phyloP scores from a whole-genome alignment of 53 echinoderm and acorn worm genomes.

The Pentamera pediparva region DNA sequence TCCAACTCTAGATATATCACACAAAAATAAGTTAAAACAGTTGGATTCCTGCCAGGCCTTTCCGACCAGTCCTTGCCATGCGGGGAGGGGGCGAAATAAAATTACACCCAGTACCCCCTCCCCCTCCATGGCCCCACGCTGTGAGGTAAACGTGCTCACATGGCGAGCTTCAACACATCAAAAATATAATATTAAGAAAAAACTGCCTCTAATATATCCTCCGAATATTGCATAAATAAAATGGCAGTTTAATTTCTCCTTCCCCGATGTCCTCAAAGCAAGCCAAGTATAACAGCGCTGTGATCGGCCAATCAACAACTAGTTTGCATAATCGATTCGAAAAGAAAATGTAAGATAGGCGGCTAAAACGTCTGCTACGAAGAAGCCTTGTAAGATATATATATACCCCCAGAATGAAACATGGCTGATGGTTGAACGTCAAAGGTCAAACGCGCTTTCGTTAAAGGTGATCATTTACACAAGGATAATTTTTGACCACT shows the following conservation, averaged over 20 bases:
- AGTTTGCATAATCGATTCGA: conserved; percentile 27
- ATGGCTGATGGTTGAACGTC: too few species aligned
- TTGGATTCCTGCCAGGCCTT: conserved; percentile 1
- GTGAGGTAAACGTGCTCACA: background rate
- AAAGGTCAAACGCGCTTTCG: too few species aligned
- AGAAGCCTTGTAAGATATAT: background rate
- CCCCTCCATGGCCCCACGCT: background rate
- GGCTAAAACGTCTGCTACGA: conserved; percentile 3
- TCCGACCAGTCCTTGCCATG: too few species aligned
- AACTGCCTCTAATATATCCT: conserved; percentile 26
- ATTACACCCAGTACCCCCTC: conserved; percentile 11
- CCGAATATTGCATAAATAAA: conserved; percentile 33
- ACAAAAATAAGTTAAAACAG: conserved; percentile 29
- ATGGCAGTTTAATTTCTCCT: conserved; percentile 21
- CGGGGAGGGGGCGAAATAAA: too few species aligned
- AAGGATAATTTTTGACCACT: too few species aligned
- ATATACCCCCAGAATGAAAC: too few species aligned
- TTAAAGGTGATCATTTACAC: too few species aligned
- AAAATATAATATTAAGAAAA: conserved; percentile 13
- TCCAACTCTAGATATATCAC: conserved; percentile 29
- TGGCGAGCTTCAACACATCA: conserved; percentile 9
- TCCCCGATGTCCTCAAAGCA: conserved; percentile 21
- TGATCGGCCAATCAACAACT: conserved; percentile 16
- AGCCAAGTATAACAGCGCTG: conserved; percentile 18
- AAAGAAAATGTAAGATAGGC: too few species aligned